These are phyloP conservation scores for Drosophila lini DNA, from an alignment of 1,140 invertebrate genomes.

Conservation along the genomic window DNA sequence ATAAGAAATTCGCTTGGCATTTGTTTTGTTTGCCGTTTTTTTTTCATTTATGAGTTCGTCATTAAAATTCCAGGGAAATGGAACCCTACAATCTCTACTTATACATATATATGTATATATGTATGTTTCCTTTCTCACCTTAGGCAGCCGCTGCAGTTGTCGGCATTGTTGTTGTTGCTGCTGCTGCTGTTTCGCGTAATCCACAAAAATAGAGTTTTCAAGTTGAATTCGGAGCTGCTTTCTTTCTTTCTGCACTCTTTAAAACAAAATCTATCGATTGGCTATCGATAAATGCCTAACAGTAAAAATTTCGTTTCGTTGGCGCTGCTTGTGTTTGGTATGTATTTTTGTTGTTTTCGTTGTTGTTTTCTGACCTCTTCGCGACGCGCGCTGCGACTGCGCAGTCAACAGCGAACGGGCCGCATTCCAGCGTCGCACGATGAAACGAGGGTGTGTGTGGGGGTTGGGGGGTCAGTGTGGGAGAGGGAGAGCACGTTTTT, in stretches of 20 bases:
- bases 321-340: constrained; percentile 32
- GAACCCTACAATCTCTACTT: background rate
- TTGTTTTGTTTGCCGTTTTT: constrained; percentile 46
- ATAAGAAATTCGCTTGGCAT: constrained; percentile 49
- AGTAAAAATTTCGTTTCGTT: constrained; percentile 70
- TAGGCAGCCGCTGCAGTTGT: constrained; percentile 70
- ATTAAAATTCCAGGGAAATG: constrained; percentile 60
- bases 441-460: constrained; percentile 21
- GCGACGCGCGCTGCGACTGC: constrained; percentile 70
- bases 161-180: constrained; percentile 26
- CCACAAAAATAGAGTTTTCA: constrained; percentile 60
- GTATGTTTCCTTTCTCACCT: constrained; percentile 41
- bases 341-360: constrained; percentile 36
- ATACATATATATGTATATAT: background rate
- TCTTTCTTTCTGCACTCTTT: constrained; percentile 34
- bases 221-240: constrained; percentile 23
- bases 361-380: constrained; percentile 71
- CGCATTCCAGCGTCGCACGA: constrained; percentile 66
- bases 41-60: constrained; percentile 28
- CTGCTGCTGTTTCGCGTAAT: constrained; percentile 61
- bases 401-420: constrained; percentile 67
- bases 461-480: constrained; percentile 39
- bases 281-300: constrained; percentile 56
- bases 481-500: constrained; percentile 70
- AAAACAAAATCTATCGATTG: constrained; percentile 56